Evolutionary conservation across 2,888 invertebrate species (phyloP), one percentile per base, ranked within the genome.

Genomic region (Aphodius sticticus): DNA sequence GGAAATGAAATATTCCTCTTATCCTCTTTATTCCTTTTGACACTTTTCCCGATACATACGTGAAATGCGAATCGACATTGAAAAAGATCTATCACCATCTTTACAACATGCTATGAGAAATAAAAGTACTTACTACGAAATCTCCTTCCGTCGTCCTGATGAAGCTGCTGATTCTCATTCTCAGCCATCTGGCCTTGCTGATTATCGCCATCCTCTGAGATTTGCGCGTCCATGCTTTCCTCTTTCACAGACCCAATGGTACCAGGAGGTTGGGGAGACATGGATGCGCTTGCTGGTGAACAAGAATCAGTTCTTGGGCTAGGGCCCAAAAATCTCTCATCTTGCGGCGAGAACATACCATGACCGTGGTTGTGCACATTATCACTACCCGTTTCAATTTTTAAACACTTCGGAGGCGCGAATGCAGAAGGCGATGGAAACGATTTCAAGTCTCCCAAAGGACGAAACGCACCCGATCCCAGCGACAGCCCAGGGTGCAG

Each of bases 401-500:
- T 91, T 82, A 90, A 90, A 86, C 94, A 93, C 90, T 94, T 94
- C 70, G 93, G 94, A 75, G 93, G 93, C 93, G 93, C 93, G 88
- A 94, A 94, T 26, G 94, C 94, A 85, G 94, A 94, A 79, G 92
- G 92, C 72, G 90, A 89, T 26, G 89, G 89, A 83, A 92, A 90
- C 84, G 91, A 89, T 86, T 91, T 91, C 81, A 91, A 88, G 83
- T 92, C 90, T 80, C 92, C 91, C 79, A 92, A 87, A 5, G 92
- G 92, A 81, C 92, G 90, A 86, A 92, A 93, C 70, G 92, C 92
- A 81, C 92, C 91, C 76, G 91, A 90, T 81, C 91, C 91, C 84
- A 93, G 91, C 70, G 93, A 92, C 81, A 94, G 89, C 70, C 91
- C 91, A 37, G 94, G 94, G 85, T 94, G 94, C 81, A 94, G 90